Base-by-base conservation (phyloP, 92 coral and sea anemone genomes). In the Isaurus tuberculatus region DNA sequence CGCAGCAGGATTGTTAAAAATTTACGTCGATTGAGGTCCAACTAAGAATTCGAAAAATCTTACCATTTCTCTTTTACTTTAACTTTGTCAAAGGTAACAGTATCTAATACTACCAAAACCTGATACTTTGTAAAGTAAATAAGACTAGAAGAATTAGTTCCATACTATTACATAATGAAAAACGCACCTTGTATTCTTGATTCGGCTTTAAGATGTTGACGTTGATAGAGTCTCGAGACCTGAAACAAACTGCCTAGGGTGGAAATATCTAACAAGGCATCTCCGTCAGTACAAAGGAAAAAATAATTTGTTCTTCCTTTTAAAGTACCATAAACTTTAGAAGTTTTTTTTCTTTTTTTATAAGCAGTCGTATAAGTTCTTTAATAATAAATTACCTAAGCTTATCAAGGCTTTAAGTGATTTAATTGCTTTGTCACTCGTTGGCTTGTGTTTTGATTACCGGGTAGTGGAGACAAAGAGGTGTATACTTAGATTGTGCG, bases 361-460 rank as follows among this genome's bases (percentile, higher is more conserved):
- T 72, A 72, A 46, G 60, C 31, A 26, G 22, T 72, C 44, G 31
- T 43, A 19, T 30, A 72, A 44, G 27, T 72, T 72, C 78, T 72
- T 72, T 72, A 72, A 72, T 72, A 60, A 43, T 72, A 43, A 72
- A 72, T 72, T 72, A 60, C 25, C 25, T 72, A 44, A 44, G 44
- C 26, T 42, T 72, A 72, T 72, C 60, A 42, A 29, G 32, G 22
- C 78, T 72, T 42, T 72, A 72, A 42, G 78, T 42, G 61, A 10
- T 72, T 16, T 44, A 72, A 44, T 72, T 72, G 20, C 78, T 42
- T 72, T 72, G 61, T 44, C 44, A 22, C 37, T 11, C 36, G 60
- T 27, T 49, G 61, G 25, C n/a, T 29, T 43, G 29, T 44, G 58
- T 72, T 70, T 72, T 26, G 61, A 29, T 72, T 72, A 25, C 44